Percentiles rank a stretch among this genome's conserved stretches.
Evolutionary conservation across 2,113 vertebrate genomes (phyloP).

Genomic region (Caloenas nicobarica): DNA sequence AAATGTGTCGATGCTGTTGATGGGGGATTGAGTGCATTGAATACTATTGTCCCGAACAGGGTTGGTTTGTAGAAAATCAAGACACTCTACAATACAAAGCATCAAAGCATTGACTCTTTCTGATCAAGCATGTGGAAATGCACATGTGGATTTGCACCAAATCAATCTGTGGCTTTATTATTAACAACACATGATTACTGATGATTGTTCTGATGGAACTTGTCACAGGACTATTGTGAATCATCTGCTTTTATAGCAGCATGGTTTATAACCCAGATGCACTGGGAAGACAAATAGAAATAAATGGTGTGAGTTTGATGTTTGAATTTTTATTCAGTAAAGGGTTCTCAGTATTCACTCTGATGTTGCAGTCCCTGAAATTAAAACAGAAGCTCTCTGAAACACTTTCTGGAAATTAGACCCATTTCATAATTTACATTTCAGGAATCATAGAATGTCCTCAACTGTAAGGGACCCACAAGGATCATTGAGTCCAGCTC

Average conservation of each 20-base stretch:
- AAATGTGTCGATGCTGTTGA: neutral
- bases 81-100: neutral
- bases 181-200: constrained; percentile 43
- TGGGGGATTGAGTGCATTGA: neutral
- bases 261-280: neutral
- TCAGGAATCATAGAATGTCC: no score
- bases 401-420: neutral
- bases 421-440: neutral
- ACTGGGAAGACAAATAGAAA: constrained; percentile 14
- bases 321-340: constrained; percentile 14
- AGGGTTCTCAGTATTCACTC: neutral
- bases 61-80: constrained; percentile 11
- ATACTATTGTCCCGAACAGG: neutral
- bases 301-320: neutral
- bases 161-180: constrained; percentile 52
- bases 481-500: no score
- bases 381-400: neutral
- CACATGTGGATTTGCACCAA: constrained; percentile 6
- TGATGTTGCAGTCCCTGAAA: neutral
- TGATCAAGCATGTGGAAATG: neutral
- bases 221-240: constrained; percentile 36
- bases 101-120: neutral
- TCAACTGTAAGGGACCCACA: no score
- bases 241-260: constrained; percentile 18
- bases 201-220: constrained; percentile 59